A percentile compares a stretch with the other conserved stretches of the same genome.
Evolutionary conservation across 2,888 invertebrate genomes (phyloP).

Genomic region (Drosophila kanekoi): DNA sequence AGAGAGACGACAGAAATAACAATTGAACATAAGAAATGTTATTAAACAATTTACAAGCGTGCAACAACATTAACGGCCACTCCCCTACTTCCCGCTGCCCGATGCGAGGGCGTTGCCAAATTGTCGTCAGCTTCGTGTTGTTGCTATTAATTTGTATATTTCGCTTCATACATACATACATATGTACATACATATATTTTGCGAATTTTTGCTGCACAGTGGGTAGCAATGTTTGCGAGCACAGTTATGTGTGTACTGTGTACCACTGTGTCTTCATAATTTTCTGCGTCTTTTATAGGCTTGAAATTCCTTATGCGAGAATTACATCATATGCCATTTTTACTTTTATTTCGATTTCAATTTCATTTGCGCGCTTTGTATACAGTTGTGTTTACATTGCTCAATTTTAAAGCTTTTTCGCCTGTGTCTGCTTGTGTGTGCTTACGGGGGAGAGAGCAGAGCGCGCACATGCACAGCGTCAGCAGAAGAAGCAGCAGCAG

Average conservation of each 20-base stretch:
- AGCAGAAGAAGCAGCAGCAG: not conserved
- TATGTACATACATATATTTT: too few relatives aligned
- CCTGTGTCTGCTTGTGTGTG: slow-evolving; percentile 1
- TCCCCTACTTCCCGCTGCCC: not conserved
- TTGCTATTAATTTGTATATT: not conserved
- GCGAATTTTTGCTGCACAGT: slow-evolving; percentile 6
- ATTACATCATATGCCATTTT: slow-evolving; percentile 69
- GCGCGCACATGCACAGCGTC: slow-evolving; percentile 1
- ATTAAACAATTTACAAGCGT: slow-evolving; percentile 46
- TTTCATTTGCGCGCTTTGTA: slow-evolving; percentile 41
- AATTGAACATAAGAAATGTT: slow-evolving; percentile 35
- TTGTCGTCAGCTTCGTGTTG: slow-evolving; percentile 10
- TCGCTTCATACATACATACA: too few relatives aligned
- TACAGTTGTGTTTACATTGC: slow-evolving; percentile 33
- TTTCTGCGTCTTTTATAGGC: slow-evolving; percentile 35
- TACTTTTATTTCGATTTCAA: slow-evolving; percentile 47
- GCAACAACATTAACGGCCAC: not conserved
- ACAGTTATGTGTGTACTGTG: not conserved
- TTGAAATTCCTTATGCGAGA: slow-evolving; percentile 42
- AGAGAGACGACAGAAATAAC: not conserved
- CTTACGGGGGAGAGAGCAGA: not conserved
- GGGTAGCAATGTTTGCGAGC: not conserved
- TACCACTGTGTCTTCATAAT: slow-evolving; percentile 29
- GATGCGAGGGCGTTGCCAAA: slow-evolving; percentile 20
- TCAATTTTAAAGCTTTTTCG: slow-evolving; percentile 23